Percentiles rank a stretch among this genome's conserved stretches.
These are phyloP conservation scores for Blastomussa wellsi DNA, from an alignment of 92 coral and sea anemone species.

Conservation along the genomic window DNA sequence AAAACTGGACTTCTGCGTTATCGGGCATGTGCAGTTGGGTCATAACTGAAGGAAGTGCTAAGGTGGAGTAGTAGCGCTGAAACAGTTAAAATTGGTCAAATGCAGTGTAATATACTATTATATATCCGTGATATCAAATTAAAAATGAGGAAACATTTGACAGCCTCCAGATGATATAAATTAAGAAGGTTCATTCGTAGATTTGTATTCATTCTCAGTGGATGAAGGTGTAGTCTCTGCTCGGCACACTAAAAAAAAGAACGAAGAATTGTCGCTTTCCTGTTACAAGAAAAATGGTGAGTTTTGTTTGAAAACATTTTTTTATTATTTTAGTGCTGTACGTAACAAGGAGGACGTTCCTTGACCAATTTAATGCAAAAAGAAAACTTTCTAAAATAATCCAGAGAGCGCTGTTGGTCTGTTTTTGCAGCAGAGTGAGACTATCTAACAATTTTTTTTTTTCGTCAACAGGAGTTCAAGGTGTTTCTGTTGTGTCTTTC, in stretches of 20 bases:
- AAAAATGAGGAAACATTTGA: neutral
- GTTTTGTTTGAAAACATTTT: neutral
- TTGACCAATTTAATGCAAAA: no score
- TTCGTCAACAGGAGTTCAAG: constrained; percentile 19
- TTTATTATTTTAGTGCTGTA: neutral
- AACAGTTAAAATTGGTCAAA: neutral
- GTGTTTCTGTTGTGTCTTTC: constrained; percentile 2
- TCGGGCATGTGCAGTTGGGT: neutral
- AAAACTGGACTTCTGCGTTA: neutral
- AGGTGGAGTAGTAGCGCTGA: neutral
- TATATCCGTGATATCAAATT: neutral
- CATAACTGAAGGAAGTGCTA: neutral
- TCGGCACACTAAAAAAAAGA: neutral
- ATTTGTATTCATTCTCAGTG: neutral
- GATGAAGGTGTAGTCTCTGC: neutral
- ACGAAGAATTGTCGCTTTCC: neutral
- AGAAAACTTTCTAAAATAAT: no score
- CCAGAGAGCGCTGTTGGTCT: neutral
- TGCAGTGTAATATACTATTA: neutral
- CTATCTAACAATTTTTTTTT: neutral
- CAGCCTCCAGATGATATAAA: neutral
- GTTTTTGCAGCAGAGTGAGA: no score
- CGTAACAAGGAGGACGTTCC: neutral
- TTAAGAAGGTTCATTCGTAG: neutral
- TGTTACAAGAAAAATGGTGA: neutral